Evolutionary conservation across 2,797 vertebrate genomes (phyloP), one percentile per base, ranked within the genome.

Genomic region (Ispidina lecontei): DNA sequence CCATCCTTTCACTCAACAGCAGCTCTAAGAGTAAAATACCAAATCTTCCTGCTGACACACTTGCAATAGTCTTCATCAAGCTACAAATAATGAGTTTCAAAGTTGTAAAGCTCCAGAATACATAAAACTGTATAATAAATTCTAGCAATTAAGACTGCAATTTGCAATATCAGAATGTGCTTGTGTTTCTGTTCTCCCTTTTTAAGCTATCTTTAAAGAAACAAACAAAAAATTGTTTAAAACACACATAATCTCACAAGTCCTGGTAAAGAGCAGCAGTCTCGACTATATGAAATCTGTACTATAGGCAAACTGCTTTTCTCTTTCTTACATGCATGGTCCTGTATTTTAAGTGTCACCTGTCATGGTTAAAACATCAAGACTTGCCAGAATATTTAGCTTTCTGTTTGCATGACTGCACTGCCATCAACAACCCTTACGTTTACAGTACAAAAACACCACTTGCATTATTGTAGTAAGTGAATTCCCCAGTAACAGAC

Each of bases 91-190:
- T 6, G 5, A 71, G 29, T 55, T 90, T 33, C 5, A 63, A 83
- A 65, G 29, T 63, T 77, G 19, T 14, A 87, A 59, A 72, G 14
- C 14, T 62, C 55, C 1, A 41, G 7, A 71, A 17, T 5, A 74
- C 6, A 7, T 25, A 74, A 71, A 64, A 62, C 43, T 37, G 5
- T 4, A 54, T 3, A 6, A 14, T 75, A 51, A 71, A 55, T 51
- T 58, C 58, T 49, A 84, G 51, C 19, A 75, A 39, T 17, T n/a
- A 15, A 88, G 13, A 62, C 19, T 37, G 44, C 15, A 46, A 25
- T 46, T 63, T 81, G 37, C 69, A 21, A 1, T 5, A 70, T 33
- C 31, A 60, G n/a, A 72, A 51, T 0, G 0, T 11, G 16, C 21
- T 69, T 69, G 8, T 29, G 44, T n/a, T 89, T 54, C 16, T 49